Conservation (phyloP, 2,888 invertebrate genomes). For the Scelioninae gen. 2 region DNA sequence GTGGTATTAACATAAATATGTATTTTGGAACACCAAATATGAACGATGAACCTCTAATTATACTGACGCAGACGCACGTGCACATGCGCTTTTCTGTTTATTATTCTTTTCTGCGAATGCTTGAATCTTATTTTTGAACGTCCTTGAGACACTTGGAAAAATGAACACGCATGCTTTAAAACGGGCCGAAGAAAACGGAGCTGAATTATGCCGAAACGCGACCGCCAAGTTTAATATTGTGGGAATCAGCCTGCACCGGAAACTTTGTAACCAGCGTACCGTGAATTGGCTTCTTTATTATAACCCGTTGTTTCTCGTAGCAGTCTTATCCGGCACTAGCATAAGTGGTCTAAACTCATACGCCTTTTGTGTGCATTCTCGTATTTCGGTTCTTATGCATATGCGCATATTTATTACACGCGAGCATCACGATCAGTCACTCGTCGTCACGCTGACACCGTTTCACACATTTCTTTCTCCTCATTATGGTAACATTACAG, state of each 20-base stretch:
- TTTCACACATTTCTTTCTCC: too few relatives aligned
- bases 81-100: constrained; percentile 25
- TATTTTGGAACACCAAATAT: too few relatives aligned
- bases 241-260: constrained; percentile 65
- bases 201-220: constrained; percentile 35
- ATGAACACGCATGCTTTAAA: constrained; percentile 45
- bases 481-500: too few relatives aligned
- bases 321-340: constrained; percentile 62
- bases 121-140: constrained; percentile 16
- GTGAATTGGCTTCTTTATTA: constrained; percentile 66
- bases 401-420: constrained; percentile 58
- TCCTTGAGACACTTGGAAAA: constrained; percentile 41
- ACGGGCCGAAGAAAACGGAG: constrained; percentile 21
- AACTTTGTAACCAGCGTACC: constrained; percentile 64
- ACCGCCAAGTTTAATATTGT: constrained; percentile 53
- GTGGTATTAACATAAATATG: too few relatives aligned
- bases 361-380: constrained; percentile 53
- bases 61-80: too few relatives aligned
- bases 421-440: constrained; percentile 47
- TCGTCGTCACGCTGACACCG: constrained; percentile 53
- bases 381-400: constrained; percentile 56
- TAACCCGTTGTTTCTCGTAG: constrained; percentile 54
- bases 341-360: constrained; percentile 47
- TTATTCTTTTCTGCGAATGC: background rate
- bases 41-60: too few relatives aligned